These are phyloP conservation scores for Mesembrinibis cayennensis DNA, from an alignment of 2,113 vertebrate species.

Conservation along the genomic window DNA sequence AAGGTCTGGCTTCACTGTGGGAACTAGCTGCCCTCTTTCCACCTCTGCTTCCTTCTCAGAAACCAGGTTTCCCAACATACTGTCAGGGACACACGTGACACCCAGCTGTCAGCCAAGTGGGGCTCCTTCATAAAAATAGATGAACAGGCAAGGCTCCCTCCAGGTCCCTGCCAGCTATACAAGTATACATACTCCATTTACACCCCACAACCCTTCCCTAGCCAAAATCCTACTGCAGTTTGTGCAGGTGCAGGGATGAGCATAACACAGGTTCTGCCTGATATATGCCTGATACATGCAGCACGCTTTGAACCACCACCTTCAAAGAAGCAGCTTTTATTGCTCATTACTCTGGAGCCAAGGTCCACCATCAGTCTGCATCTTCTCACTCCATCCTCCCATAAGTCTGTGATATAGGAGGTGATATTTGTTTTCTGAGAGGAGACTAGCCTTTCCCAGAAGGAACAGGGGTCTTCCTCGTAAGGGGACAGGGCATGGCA, in stretches of 20 bases:
- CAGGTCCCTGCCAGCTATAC: neutral
- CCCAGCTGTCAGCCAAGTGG: neutral
- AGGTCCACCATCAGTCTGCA: neutral
- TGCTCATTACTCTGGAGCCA: neutral
- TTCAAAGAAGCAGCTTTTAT: neutral
- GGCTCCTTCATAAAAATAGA: neutral
- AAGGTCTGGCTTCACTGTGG: neutral
- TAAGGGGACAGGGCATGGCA: neutral
- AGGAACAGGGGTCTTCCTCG: neutral
- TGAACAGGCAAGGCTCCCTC: neutral
- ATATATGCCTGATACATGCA: rapidly evolving
- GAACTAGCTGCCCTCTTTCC: slow-evolving; percentile 16
- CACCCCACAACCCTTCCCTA: neutral
- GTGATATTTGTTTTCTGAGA: neutral
- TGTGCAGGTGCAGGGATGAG: neutral
- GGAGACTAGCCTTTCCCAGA: neutral
- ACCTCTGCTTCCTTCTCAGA: slow-evolving; percentile 12
- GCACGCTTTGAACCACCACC: rapidly evolving
- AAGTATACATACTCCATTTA: neutral
- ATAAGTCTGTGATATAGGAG: neutral
- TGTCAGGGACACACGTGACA: neutral
- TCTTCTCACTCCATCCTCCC: neutral
- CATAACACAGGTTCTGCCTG: neutral
- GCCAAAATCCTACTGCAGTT: neutral
- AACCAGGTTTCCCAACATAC: neutral